Base-by-base conservation (phyloP, 2,888 invertebrate genomes). In the Myopa testacea region DNA sequence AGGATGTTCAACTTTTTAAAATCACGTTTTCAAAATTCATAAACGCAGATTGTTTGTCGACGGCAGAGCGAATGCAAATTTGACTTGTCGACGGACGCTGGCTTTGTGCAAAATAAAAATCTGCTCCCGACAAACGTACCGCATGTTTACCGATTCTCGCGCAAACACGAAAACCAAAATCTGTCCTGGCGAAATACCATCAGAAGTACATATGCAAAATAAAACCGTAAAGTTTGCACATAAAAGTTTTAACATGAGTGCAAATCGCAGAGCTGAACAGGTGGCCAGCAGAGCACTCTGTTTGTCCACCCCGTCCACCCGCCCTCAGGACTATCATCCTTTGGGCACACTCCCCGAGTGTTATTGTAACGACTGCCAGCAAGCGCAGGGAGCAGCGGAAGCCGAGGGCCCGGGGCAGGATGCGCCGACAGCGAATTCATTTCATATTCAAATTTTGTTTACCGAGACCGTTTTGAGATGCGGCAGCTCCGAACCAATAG, bases 361-460 rank as follows among this genome's bases (percentile, higher is more conserved):
- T 34, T 52, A 8, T 69, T 26, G 34, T 26, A 26, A 50, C 69
- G 26, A 16, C 40, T 68, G n/a, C 26, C 26, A 52, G 19, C 50
- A 10, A 14, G 55, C 55, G n/a, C 8, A 14, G 55, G n/a, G n/a
- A 1, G 55, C 55, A 55, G 16, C 55, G 55, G n/a, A 16, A 4
- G 55, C 55, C 14, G 55, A 14, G 55, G n/a, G 10, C 7, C 45
- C 45, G 6, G 1, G 34, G 40, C 45, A n/a, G 26, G 50, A 69
- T 52, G 45, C 26, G 69, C 50, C 19, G 26, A 34, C 45, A 69
- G 26, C 69, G 69, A 69, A 12, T 69, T 69, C 69, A 69, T 69
- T 69, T 69, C 19, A 76, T 26, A 76, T 76, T 76, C 69, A 76
- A 76, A 76, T 76, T 69, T 76, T 76, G 68, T 76, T 76, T 76